Base-by-base conservation (phyloP, 2,113 vertebrate genomes). In the Urocitellus parryii region DNA sequence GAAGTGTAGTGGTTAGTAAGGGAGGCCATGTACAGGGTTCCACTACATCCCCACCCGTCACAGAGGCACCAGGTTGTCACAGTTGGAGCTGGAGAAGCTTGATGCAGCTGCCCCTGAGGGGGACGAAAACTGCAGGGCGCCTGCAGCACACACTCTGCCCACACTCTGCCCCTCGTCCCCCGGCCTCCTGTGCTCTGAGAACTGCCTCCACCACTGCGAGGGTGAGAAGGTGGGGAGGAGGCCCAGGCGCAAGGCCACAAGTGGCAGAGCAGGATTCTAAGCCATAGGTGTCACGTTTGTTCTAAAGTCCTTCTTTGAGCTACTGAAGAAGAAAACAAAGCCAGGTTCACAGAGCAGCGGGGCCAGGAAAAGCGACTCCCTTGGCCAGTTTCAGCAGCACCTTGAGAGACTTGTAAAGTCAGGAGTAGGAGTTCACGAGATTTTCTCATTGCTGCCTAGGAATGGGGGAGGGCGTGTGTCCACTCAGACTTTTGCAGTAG, bases 201-300 rank as follows among this genome's bases (percentile, higher is more conserved):
- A 1, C 13, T 6, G 8, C 37, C 83, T 70, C 25, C 16, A 0
- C 61, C 16, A 24, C 32, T 32, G 76, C 53, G 14, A 61, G 80
- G 20, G 14, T 74, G 39, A 8, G 51, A 8, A 68, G 18, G 7
- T n/a, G 11, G 18, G 61, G 22, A 27, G 16, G 68, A 25, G 25
- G 25, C 58, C 51, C 25, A 39, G 42, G 42, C 12, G 0, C 48
- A 17, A 0, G 0, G 32, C 37, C 22, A 12, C 0, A 18, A 27
- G 42, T 0, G 2, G 27, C 8, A 4, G 67, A 63, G 42, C 34
- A 18, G 51, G 42, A 14, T 34, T 74, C 58, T 34, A 13, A 63
- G 34, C 18, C n/a, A 3, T 9, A 0, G 0, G 3, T 13, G 51
- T 48, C 32, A 17, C 16, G 8, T n/a, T n/a, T n/a, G n/a, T 29